Conservation (phyloP, 2,113 vertebrate genomes). For the Mirounga angustirostris region DNA sequence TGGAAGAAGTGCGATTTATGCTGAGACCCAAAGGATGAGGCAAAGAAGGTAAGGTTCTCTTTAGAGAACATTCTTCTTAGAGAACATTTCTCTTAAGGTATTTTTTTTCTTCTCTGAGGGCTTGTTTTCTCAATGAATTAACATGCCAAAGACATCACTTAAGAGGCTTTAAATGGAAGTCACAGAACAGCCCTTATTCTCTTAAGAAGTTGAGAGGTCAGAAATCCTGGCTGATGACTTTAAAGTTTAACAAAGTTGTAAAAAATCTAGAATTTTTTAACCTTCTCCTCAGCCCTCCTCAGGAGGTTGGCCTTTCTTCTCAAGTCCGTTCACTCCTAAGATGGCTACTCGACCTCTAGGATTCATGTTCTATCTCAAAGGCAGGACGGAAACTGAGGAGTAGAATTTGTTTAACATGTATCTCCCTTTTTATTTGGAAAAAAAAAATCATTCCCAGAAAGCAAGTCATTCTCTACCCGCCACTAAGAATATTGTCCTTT, state of each 20-base stretch:
- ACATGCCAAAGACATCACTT: background rate
- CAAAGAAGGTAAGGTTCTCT: background rate
- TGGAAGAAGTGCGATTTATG: background rate
- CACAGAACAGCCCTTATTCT: background rate
- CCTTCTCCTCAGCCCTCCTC: background rate
- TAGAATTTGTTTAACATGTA: background rate
- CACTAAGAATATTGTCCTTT: background rate
- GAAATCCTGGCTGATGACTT: background rate
- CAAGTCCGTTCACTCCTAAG: background rate
- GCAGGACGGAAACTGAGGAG: background rate
- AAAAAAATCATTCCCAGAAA: background rate
- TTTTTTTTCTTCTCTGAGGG: background rate
- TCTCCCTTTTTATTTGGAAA: background rate
- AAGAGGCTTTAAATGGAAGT: background rate
- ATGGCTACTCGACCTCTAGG: background rate
- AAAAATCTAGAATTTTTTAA: background rate
- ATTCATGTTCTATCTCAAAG: background rate
- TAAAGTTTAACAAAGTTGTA: slow-evolving; percentile 15
- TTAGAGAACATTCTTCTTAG: background rate
- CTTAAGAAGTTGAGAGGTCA: background rate
- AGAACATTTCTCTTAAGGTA: background rate
- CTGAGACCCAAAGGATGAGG: background rate
- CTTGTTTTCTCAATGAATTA: background rate
- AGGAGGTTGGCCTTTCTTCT: background rate
- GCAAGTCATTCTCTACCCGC: background rate